Base-by-base conservation (phyloP, 1,140 invertebrate genomes). In the Drosophila oshimai region DNA sequence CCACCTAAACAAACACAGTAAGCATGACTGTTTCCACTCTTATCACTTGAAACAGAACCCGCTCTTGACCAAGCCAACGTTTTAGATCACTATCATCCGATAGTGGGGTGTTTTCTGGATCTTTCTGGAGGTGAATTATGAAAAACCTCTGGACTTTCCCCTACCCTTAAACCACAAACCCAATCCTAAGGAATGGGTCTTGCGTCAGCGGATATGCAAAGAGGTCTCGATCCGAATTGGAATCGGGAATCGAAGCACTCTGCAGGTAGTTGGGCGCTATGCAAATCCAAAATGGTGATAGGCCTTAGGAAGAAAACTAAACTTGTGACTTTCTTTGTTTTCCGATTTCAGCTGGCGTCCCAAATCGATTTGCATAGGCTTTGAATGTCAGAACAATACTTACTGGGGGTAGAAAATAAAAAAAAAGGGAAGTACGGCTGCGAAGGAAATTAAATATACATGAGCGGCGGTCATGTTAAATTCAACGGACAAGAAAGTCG, bases 191-290 rank as follows among this genome's bases (percentile, higher is more conserved):
- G 12, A 49, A 4, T 2, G 12, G 9, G n/a, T 24, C 42, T 79
- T 84, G 65, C 80, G 79, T 84, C 80, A 84, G 33, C 79, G 79
- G 80, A 83, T 84, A 84, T 83, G 74, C 37, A 71, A 71, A 70
- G 47, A 20, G 61, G 37, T 33, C 12, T 5, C 41, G 49, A 74
- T 80, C 39, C 26, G 46, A 69, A 51, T 73, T 22, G 3, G 54
- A 70, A 71, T 60, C 51, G 26, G 20, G 18, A 36, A 41, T 47
- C n/a, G 55, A 28, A 13, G 13, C 6, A 3, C 18, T 15, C 51
- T 80, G 67, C 79, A 84, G 79, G 79, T 84, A 84, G 80, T 64
- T 74, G 44, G 36, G 28, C 45, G 18, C 41, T 74, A 84, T 84
- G 79, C 80, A 68, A 86, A 84, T 73, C 17, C 10, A 37, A 36